Base-by-base conservation (phyloP, 1,140 invertebrate species). In the Drosophila pectinifera region DNA sequence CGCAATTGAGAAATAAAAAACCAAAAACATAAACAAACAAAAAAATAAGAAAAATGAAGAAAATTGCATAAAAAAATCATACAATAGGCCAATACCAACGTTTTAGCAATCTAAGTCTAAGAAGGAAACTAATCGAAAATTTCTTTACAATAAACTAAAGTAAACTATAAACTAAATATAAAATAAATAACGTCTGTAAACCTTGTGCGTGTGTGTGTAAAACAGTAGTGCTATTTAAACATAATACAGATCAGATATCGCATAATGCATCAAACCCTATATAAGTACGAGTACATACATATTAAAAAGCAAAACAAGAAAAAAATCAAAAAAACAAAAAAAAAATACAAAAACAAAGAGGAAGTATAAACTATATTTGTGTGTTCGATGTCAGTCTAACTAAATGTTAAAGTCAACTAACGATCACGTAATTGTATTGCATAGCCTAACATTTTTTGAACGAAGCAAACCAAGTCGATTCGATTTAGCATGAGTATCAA, bases 41-140 rank as follows among this genome's bases (percentile, higher is more conserved):
- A 8, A 46, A 24, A 79, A 83, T 63, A 67, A 14, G 1, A 20
- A 38, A 26, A 14, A 39, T 6, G 18, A 22, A 34, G 24, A 39
- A 22, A 36, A 42, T 59, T 8, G 22, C 63, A 67, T 86, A 78
- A 28, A 45, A 18, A 81, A 86, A 72, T 73, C 65, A 67, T 76
- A 85, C 75, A 86, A 86, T 86, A 88, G 79, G 82, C 82, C 74
- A 88, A 86, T 88, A 88, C 56, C 78, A 82, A 86, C 75, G 65
- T 88, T 83, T 73, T 85, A 80, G 79, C 78, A 79, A 82, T 48
- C 49, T 88, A 86, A 88, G 83, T 63, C 38, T 49, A 84, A 61
- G 56, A 51, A 65, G 39, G 43, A 67, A 78, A 76, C 72, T 75
- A 76, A 76, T 62, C 49, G 73, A 74, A 75, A 74, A 42, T 75